Evolutionary conservation across 2,888 invertebrate genomes (phyloP).

Genomic region (Nomada hirtipes): DNA sequence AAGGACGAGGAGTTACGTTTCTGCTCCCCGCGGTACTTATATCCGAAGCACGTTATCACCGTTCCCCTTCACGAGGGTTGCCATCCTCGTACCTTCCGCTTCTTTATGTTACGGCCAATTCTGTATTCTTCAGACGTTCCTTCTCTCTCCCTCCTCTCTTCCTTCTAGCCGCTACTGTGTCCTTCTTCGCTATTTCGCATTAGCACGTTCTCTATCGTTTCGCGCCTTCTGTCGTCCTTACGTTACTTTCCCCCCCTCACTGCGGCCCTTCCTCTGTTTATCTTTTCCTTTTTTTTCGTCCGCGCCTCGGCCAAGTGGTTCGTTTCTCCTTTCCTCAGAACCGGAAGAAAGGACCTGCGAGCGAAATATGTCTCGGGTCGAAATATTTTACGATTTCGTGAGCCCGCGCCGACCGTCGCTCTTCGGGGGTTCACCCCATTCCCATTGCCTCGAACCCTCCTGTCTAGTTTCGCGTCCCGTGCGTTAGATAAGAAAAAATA

Average conservation of each 20-base stretch:
- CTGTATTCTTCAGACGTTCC: slow-evolving; percentile 70
- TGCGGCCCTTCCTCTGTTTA: background rate
- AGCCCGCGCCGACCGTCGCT: slow-evolving; percentile 24
- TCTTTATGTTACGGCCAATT: slow-evolving; percentile 72
- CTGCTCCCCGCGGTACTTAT: slow-evolving; percentile 60
- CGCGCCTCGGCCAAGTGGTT: slow-evolving; percentile 44
- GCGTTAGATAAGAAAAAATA: slow-evolving; percentile 66
- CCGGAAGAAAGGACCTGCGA: slow-evolving; percentile 46
- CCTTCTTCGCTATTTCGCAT: slow-evolving; percentile 32
- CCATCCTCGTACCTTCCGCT: slow-evolving; percentile 67
- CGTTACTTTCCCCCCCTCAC: background rate
- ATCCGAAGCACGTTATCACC: slow-evolving; percentile 69
- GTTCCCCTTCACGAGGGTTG: slow-evolving; percentile 63
- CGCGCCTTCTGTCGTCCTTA: slow-evolving; percentile 12
- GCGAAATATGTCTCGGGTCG: slow-evolving; percentile 52
- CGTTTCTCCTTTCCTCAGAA: slow-evolving; percentile 57
- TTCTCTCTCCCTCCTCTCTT: slow-evolving; percentile 47
- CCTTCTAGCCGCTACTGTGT: background rate
- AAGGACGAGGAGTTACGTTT: slow-evolving; percentile 55
- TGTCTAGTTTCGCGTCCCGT: slow-evolving; percentile 13
- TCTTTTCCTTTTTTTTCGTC: background rate
- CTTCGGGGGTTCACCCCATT: slow-evolving; percentile 24
- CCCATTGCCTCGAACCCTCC: slow-evolving; percentile 19
- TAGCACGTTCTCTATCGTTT: slow-evolving; percentile 4
- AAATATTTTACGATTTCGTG: slow-evolving; percentile 67